These are phyloP conservation scores for Entomobrya multifasciata DNA, from an alignment of 2,888 invertebrate species.

Conservation along the genomic window DNA sequence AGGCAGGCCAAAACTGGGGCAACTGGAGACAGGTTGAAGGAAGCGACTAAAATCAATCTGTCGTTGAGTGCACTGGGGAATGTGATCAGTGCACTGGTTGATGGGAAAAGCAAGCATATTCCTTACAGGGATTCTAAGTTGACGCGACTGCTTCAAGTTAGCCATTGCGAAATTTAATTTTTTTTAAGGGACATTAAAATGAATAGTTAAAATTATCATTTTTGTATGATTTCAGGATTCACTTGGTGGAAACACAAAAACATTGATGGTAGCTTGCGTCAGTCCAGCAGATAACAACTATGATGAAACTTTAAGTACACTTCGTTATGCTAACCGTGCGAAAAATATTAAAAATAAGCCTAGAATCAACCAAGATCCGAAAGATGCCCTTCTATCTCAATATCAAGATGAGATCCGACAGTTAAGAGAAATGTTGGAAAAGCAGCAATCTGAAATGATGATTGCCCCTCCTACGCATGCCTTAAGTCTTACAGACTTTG, in stretches of 20 bases:
- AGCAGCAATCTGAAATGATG: constrained; percentile 30
- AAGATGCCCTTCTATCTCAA: constrained; percentile 89
- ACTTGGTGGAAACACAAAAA: constrained; percentile 93
- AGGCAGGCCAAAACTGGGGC: constrained; percentile 92
- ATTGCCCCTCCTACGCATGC: constrained; percentile 14
- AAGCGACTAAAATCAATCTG: constrained; percentile 94
- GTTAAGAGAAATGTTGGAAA: constrained; percentile 81
- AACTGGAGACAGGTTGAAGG: constrained; percentile 91
- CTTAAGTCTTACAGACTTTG: neutral
- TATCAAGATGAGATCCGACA: constrained; percentile 92
- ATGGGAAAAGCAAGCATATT: constrained; percentile 90
- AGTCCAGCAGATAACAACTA: constrained; percentile 92
- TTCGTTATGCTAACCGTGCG: constrained; percentile 91
- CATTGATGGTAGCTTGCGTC: constrained; percentile 92
- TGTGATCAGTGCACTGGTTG: constrained; percentile 93
- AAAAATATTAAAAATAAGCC: constrained; percentile 94
- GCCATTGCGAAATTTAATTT: too few relatives aligned
- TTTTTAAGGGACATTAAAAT: too few relatives aligned
- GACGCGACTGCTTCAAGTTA: constrained; percentile 88
- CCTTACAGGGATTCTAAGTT: constrained; percentile 93
- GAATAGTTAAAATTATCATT: too few relatives aligned
- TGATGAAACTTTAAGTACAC: constrained; percentile 90
- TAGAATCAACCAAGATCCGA: constrained; percentile 90
- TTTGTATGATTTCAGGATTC: constrained; percentile 84
- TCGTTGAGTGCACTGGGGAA: constrained; percentile 93